Evolutionary conservation across 2,797 vertebrate species (phyloP).

Genomic region (Eleutherodactylus coqui): DNA sequence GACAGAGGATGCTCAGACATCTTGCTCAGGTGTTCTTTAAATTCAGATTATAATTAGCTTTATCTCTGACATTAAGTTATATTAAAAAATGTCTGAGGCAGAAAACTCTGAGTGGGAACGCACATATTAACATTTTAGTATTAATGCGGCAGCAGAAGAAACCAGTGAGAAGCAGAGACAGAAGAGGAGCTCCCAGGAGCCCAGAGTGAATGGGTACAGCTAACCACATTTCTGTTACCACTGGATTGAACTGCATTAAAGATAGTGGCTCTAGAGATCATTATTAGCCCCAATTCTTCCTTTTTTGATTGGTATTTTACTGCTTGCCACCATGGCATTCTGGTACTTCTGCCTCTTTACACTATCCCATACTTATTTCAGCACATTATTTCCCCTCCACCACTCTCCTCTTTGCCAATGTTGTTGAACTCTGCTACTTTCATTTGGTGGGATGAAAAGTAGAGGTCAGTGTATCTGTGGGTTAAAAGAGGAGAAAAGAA

Average conservation of each 20-base stretch:
- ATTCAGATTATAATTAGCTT: neutral
- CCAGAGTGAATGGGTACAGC: neutral
- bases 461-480: neutral
- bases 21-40: neutral
- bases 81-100: neutral
- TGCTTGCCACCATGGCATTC: too few relatives aligned
- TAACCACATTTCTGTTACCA: neutral
- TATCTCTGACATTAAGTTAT: constrained; percentile 10
- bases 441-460: neutral
- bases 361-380: neutral
- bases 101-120: neutral
- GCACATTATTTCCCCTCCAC: too few relatives aligned
- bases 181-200: neutral
- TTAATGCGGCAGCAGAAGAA: neutral
- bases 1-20: neutral
- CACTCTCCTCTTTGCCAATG: neutral
- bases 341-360: neutral
- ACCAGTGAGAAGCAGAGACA: neutral
- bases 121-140: neutral
- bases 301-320: too few relatives aligned
- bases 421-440: neutral
- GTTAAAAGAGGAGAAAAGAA: neutral
- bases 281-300: too few relatives aligned
- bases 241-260: neutral
- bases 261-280: neutral